Percentiles rank a stretch among this genome's conserved stretches.
These are phyloP conservation scores for Trididemnum nubilum DNA, from an alignment of 23 tunicate genomes.

Conservation along the genomic window DNA sequence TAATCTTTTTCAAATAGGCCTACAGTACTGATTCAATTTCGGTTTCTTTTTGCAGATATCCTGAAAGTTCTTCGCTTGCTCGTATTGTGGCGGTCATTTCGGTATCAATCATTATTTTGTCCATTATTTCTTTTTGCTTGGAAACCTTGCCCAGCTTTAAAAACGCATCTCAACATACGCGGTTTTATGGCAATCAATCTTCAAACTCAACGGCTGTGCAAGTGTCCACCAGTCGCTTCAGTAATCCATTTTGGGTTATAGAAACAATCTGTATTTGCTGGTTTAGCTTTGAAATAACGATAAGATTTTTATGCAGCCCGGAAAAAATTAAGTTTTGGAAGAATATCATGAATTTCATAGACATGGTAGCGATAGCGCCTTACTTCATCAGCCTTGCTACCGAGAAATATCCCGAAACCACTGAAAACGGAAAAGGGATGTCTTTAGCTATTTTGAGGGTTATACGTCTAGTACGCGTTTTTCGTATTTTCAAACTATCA, in stretches of 20 bases:
- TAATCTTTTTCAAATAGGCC: too few relatives aligned
- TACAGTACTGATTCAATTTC: too few relatives aligned
- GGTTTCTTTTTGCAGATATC: constrained; percentile 59
- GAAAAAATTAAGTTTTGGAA: constrained; percentile 81
- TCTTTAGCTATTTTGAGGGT: constrained; percentile 97
- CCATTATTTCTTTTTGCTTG: constrained; percentile 97
- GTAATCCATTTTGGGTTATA: constrained; percentile 93
- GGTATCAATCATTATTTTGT: constrained; percentile 89
- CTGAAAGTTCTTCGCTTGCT: constrained; percentile 92
- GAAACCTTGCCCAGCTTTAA: constrained; percentile 54
- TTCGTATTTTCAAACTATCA: constrained; percentile 93
- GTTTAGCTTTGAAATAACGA: constrained; percentile 89
- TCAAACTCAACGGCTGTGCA: background rate
- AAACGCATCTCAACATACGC: background rate
- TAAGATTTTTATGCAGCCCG: constrained; percentile 90
- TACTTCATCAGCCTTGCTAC: constrained; percentile 89
- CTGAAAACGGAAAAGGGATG: constrained; percentile 83
- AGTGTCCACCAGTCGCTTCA: background rate
- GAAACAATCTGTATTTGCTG: constrained; percentile 98
- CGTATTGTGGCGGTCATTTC: constrained; percentile 91
- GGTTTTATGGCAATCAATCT: background rate
- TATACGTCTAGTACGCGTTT: constrained; percentile 93
- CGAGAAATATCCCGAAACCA: constrained; percentile 44
- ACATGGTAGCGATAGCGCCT: constrained; percentile 95
- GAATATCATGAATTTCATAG: constrained; percentile 97